Evolutionary conservation across 2,888 invertebrate genomes (phyloP).

Genomic region (Sepiola atlantica): DNA sequence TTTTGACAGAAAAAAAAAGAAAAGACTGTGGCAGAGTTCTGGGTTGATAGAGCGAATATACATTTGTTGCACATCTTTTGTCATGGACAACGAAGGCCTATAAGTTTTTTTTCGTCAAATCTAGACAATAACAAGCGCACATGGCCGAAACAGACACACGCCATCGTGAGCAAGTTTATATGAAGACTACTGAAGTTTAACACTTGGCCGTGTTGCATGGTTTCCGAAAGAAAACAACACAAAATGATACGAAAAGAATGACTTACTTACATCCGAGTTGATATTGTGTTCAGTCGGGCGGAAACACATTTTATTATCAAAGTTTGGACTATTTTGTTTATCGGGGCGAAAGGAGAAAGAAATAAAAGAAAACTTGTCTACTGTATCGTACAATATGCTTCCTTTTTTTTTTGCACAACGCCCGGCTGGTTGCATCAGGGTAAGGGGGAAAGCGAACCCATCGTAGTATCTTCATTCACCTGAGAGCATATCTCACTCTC

Average conservation of each 20-base stretch:
- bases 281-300: neutral
- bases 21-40: neutral
- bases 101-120: neutral
- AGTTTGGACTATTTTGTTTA: neutral
- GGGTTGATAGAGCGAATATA: conserved; percentile 12
- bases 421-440: neutral
- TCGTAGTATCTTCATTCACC: neutral
- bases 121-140: neutral
- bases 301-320: neutral
- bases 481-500: neutral
- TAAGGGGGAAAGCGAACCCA: neutral
- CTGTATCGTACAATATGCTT: neutral
- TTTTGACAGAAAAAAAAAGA: neutral
- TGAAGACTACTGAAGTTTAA: conserved; percentile 15
- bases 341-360: neutral
- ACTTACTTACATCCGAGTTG: neutral
- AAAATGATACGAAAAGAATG: neutral
- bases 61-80: conserved; percentile 7
- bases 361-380: neutral
- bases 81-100: neutral
- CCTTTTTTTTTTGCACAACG: neutral
- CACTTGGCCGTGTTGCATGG: neutral
- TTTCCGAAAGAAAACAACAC: neutral
- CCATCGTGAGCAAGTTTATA: neutral
- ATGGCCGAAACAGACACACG: neutral